Percentiles rank a stretch among this genome's conserved stretches.
These are phyloP conservation scores for Myiotriccus ornatus DNA, from an alignment of 2,797 vertebrate species.

Conservation along the genomic window DNA sequence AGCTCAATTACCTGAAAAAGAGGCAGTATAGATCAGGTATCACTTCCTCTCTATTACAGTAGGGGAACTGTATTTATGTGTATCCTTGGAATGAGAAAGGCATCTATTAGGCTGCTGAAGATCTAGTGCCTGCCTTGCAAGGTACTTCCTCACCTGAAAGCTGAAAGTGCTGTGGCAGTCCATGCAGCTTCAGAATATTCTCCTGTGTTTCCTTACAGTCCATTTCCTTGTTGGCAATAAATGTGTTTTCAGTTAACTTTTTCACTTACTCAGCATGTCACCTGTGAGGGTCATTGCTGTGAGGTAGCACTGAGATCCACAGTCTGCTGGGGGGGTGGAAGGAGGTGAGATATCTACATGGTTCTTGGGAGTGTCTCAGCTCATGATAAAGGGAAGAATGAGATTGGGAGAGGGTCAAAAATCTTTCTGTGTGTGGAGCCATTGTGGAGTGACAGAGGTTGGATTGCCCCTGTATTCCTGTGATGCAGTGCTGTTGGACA, in stretches of 20 bases:
- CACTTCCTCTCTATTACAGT: background rate
- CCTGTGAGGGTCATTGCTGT: background rate
- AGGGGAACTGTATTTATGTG: background rate
- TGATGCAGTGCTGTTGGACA: background rate
- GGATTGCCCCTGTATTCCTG: background rate
- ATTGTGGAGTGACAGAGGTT: background rate
- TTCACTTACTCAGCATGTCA: background rate
- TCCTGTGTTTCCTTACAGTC: background rate
- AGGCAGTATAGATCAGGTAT: background rate
- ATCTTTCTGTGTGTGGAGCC: background rate
- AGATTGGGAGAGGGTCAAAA: background rate
- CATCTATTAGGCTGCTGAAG: background rate
- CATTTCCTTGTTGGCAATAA: background rate
- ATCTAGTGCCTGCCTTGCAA: background rate
- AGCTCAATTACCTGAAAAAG: background rate
- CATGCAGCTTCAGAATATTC: fast-evolving
- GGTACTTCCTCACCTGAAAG: background rate
- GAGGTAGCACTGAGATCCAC: background rate
- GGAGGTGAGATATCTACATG: fast-evolving
- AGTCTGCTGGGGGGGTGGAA: background rate
- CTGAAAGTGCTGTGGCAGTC: background rate
- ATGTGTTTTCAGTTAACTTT: background rate
- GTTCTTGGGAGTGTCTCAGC: background rate
- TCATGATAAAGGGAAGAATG: background rate
- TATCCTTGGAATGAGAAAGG: background rate